Conservation (phyloP, 2,113 vertebrate species). For the Chloebia gouldiae region DNA sequence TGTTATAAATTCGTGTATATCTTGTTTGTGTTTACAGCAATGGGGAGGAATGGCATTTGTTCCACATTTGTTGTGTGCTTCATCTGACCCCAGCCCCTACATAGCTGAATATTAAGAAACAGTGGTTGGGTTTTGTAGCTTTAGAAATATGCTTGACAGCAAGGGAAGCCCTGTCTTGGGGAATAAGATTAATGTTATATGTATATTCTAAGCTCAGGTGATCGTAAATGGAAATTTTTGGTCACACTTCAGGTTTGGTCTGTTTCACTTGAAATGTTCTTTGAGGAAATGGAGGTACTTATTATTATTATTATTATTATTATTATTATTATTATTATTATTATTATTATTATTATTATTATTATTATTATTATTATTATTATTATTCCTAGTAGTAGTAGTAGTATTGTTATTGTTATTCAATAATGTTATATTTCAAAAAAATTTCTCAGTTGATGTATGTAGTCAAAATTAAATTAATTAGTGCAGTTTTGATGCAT, state of each 20-base stretch:
- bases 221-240: neutral
- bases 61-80: neutral
- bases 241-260: accelerated
- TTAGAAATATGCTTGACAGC: neutral
- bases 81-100: neutral
- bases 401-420: too few relatives aligned
- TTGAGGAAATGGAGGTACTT: neutral
- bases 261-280: neutral
- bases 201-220: neutral
- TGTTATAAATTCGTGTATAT: neutral
- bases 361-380: neutral
- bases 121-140: neutral
- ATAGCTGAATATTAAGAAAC: neutral
- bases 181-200: neutral
- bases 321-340: neutral
- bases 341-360: neutral
- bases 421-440: neutral
- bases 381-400: too few relatives aligned
- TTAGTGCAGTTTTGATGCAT: neutral
- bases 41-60: neutral
- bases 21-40: neutral
- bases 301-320: too few relatives aligned
- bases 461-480: neutral
- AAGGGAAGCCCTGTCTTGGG: neutral
- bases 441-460: neutral